Evolutionary conservation across 2,797 vertebrate species (phyloP).

Genomic region (Acrocephalus scirpaceus): DNA sequence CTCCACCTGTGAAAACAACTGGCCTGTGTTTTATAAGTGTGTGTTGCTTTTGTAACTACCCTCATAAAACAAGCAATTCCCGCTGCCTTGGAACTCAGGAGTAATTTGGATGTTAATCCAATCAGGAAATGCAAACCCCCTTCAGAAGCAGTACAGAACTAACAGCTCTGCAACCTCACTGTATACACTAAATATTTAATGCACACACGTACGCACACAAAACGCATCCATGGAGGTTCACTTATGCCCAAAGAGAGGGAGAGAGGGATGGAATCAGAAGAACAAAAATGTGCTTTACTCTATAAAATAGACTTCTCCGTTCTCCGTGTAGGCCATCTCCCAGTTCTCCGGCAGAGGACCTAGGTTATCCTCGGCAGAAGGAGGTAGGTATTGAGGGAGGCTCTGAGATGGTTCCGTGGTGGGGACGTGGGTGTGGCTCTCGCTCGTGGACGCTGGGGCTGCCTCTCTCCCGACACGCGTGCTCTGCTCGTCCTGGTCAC

Average conservation of each 20-base stretch:
- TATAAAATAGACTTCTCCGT: conserved; percentile 99
- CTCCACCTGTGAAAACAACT: neutral
- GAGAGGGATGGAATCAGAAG: neutral
- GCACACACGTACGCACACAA: neutral
- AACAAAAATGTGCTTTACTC: conserved; percentile 84
- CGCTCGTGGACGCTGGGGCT: conserved; percentile 62
- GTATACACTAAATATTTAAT: conserved; percentile 12
- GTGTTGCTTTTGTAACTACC: neutral
- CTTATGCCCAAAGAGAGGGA: neutral
- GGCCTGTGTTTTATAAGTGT: neutral
- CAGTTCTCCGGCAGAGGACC: conserved; percentile 98
- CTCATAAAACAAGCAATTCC: neutral
- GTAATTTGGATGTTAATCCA: conserved; percentile 25
- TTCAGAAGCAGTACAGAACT: conserved; percentile 2
- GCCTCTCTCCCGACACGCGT: conserved; percentile 77
- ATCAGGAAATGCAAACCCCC: conserved; percentile 22
- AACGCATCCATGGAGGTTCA: neutral
- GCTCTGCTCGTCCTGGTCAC: conserved; percentile 91
- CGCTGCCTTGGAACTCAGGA: conserved; percentile 6
- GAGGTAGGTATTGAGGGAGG: conserved; percentile 93
- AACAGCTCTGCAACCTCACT: neutral
- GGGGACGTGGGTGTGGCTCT: conserved; percentile 85
- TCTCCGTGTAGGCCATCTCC: conserved; percentile 99
- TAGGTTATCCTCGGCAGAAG: conserved; percentile 91
- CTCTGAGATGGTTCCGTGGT: conserved; percentile 98